phyloP scores from a whole-genome alignment of 2,888 invertebrate genomes.

The Tortricodes alternella region DNA sequence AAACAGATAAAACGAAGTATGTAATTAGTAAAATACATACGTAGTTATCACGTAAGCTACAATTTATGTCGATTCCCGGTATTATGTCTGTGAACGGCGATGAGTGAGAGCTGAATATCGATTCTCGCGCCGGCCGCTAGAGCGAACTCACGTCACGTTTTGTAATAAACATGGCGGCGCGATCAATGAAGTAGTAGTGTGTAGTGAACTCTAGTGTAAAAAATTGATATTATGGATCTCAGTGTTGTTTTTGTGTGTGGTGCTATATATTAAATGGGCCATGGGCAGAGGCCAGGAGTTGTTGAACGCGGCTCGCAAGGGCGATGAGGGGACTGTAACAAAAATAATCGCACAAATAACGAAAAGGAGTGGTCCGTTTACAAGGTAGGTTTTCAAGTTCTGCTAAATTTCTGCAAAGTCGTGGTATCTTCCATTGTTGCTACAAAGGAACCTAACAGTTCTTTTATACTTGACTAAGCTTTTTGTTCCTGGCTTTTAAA shows the following conservation, averaged over 20 bases:
- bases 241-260: conserved; percentile 79
- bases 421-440: background rate
- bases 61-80: background rate
- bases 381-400: conserved; percentile 87
- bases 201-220: conserved; percentile 79
- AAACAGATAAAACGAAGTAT: background rate
- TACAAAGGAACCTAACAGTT: background rate
- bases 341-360: conserved; percentile 94
- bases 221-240: conserved; percentile 67
- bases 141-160: conserved; percentile 75
- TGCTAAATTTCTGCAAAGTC: conserved; percentile 32
- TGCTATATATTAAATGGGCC: conserved; percentile 70
- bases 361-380: conserved; percentile 96
- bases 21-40: background rate
- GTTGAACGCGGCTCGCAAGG: conserved; percentile 96
- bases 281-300: conserved; percentile 99
- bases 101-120: conserved; percentile 49
- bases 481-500: background rate
- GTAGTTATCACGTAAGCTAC: background rate
- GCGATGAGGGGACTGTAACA: conserved; percentile 93
- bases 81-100: conserved; percentile 12
- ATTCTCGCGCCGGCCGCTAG: conserved; percentile 71
- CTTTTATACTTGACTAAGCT: background rate
- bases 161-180: conserved; percentile 86
- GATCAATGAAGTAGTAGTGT: conserved; percentile 89